Conservation (phyloP, 2,888 invertebrate genomes). For the Morpho deidamia region DNA sequence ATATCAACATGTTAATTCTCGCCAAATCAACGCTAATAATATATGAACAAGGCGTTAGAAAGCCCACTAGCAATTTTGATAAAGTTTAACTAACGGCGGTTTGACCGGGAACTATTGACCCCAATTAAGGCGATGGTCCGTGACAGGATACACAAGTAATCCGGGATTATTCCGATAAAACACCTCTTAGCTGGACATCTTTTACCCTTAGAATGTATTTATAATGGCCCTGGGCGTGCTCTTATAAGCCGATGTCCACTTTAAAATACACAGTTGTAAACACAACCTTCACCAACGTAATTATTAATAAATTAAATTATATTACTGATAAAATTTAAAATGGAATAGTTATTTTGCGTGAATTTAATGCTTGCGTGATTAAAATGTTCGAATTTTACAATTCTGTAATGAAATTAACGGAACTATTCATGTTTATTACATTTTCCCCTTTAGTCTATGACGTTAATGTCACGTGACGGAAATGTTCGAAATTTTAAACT, state of each 20-base stretch:
- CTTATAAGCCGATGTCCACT: neutral
- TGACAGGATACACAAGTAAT: conserved; percentile 61
- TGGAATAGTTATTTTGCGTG: no score
- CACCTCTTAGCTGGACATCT: conserved; percentile 56
- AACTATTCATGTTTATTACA: no score
- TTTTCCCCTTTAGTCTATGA: no score
- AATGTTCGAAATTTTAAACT: no score
- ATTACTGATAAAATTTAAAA: no score
- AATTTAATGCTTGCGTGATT: no score
- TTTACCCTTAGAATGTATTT: conserved; percentile 20
- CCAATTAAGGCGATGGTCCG: conserved; percentile 66
- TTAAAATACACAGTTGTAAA: no score
- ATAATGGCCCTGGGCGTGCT: conserved; percentile 2
- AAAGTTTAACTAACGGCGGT: conserved; percentile 40
- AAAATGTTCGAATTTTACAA: no score
- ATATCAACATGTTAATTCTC: conserved; percentile 1
- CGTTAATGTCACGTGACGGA: no score
- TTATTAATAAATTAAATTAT: no score
- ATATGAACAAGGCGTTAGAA: conserved; percentile 5
- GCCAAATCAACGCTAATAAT: neutral
- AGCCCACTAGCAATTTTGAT: conserved; percentile 18
- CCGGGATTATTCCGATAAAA: conserved; percentile 72
- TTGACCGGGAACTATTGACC: conserved; percentile 57
- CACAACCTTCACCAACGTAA: no score
- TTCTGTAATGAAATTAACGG: no score